These are phyloP conservation scores for Parazoanthus darwini DNA, from an alignment of 92 coral and sea anemone species.

Conservation along the genomic window DNA sequence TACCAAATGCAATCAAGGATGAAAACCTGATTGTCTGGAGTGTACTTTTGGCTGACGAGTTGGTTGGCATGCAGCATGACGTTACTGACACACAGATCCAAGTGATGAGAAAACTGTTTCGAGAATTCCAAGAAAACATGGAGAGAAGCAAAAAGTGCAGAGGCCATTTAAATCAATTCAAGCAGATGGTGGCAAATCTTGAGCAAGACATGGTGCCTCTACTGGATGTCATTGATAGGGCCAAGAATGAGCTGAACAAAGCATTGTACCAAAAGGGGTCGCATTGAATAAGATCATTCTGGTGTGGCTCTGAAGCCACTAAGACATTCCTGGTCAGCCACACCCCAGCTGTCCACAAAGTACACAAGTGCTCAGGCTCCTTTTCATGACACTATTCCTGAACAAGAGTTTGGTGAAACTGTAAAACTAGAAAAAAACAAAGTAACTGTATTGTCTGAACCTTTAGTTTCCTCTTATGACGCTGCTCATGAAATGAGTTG, in stretches of 20 bases:
- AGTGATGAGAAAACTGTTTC: slow-evolving; percentile 18
- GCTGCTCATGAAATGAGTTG: background rate
- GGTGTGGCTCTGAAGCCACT: background rate
- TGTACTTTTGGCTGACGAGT: slow-evolving; percentile 60
- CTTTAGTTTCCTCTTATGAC: background rate
- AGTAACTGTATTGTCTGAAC: background rate
- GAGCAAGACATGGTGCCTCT: slow-evolving; percentile 25
- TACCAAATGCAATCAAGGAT: slow-evolving; percentile 59
- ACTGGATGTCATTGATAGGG: slow-evolving; percentile 26
- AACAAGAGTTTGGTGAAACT: background rate
- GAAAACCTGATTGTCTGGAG: slow-evolving; percentile 62
- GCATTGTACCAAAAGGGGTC: slow-evolving; percentile 1
- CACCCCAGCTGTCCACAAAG: background rate
- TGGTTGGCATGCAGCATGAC: slow-evolving; percentile 43
- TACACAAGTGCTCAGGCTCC: too few species aligned
- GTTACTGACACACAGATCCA: slow-evolving; percentile 30
- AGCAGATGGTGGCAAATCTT: background rate
- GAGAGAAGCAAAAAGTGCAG: slow-evolving; percentile 41
- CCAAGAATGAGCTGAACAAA: slow-evolving; percentile 35
- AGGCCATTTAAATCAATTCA: slow-evolving; percentile 23
- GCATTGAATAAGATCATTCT: background rate
- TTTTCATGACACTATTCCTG: background rate
- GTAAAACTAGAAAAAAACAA: background rate
- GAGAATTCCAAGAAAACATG: slow-evolving; percentile 39
- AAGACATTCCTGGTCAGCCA: background rate